These are phyloP conservation scores for Odontophorus gujanensis DNA, from an alignment of 2,113 vertebrate species.

Conservation along the genomic window DNA sequence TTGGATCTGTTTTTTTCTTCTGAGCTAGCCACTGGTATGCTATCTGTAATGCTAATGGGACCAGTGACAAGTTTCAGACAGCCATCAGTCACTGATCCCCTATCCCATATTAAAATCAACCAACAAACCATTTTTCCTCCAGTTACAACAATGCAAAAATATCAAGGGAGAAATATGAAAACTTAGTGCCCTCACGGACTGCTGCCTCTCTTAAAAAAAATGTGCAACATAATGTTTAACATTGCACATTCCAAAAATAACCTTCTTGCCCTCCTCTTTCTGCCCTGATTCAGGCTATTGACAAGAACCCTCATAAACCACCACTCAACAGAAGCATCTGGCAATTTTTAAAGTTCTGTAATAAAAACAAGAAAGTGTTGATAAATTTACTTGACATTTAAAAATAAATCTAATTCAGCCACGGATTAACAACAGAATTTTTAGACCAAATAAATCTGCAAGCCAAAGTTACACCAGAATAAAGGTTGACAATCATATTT, in stretches of 20 bases:
- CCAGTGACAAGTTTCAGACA: not conserved
- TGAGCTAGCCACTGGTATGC: accelerated
- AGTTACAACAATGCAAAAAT: not conserved
- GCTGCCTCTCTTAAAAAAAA: not conserved
- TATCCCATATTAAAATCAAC: not conserved
- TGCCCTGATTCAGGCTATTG: not conserved
- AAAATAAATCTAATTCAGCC: slow-evolving; percentile 1
- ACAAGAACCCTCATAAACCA: slow-evolving; percentile 5
- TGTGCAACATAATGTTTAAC: not conserved
- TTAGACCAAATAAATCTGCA: not conserved
- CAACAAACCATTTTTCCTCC: not conserved
- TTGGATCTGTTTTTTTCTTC: not conserved
- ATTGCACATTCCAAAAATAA: not conserved
- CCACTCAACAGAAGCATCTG: not conserved
- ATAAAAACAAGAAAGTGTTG: not conserved
- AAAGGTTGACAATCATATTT: not conserved
- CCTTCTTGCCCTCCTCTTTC: not conserved
- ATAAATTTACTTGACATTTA: slow-evolving; percentile 18
- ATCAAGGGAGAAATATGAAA: not conserved
- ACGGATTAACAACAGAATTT: not conserved
- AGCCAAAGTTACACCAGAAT: not conserved
- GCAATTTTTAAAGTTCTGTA: not conserved
- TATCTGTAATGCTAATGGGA: not conserved
- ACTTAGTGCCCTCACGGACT: not conserved
- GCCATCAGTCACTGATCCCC: not conserved